Conservation (phyloP, 2,888 invertebrate genomes). For the Thumatha senex region DNA sequence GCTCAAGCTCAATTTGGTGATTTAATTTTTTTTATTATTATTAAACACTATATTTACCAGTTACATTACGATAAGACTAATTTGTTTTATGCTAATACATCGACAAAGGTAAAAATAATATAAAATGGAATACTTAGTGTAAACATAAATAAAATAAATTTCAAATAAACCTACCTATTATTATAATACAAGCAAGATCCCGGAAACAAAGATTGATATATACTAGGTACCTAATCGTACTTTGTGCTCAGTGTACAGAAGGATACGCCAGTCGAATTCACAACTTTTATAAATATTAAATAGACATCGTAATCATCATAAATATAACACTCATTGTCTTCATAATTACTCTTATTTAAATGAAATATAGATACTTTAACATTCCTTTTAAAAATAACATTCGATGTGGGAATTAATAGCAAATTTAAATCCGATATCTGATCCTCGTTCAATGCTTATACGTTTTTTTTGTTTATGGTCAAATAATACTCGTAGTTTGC, state of each 20-base stretch:
- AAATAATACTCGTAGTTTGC: not conserved
- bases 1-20: constrained; percentile 36
- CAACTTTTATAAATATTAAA: constrained; percentile 46
- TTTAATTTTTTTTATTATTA: constrained; percentile 26
- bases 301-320: constrained; percentile 45
- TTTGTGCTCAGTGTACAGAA: not conserved
- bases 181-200: too few species aligned
- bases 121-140: constrained; percentile 51
- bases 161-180: not conserved
- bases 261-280: constrained; percentile 23
- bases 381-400: constrained; percentile 13
- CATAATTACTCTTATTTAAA: constrained; percentile 38
- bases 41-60: constrained; percentile 31
- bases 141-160: constrained; percentile 13
- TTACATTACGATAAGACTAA: constrained; percentile 41
- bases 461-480: constrained; percentile 3
- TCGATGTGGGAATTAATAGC: constrained; percentile 11
- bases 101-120: constrained; percentile 48
- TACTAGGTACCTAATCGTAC: not conserved
- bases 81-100: constrained; percentile 56
- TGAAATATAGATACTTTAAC: constrained; percentile 14
- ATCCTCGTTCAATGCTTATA: constrained; percentile 17
- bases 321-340: constrained; percentile 58
- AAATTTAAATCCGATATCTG: not conserved
- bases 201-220: too few species aligned